phyloP scores from a whole-genome alignment of 2,113 vertebrate species.

The Mionectes macconnelli region DNA sequence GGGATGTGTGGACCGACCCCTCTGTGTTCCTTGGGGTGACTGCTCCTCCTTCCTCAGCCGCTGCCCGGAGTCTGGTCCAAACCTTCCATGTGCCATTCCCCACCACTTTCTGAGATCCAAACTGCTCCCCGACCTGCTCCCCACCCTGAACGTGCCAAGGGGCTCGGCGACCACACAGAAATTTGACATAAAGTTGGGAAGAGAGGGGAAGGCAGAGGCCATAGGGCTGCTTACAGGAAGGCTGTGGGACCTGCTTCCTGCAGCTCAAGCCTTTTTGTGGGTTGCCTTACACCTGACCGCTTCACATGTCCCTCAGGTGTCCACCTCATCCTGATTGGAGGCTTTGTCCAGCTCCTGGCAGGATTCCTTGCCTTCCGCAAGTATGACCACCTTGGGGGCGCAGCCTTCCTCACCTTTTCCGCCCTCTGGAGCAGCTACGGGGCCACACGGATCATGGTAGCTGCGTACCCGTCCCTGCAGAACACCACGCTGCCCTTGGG shows the following conservation, averaged over 20 bases:
- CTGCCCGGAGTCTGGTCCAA: background rate
- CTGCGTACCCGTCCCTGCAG: background rate
- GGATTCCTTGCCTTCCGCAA: conserved; percentile 86
- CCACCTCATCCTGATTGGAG: conserved; percentile 86
- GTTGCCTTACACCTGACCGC: background rate
- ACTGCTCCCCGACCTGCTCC: background rate
- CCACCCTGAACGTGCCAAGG: accelerated
- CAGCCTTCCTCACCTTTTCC: conserved; percentile 85
- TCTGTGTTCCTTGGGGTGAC: background rate
- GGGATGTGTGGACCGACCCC: background rate
- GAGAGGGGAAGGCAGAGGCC: background rate
- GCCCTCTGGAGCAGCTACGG: conserved; percentile 87
- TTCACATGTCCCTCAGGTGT: conserved; percentile 73
- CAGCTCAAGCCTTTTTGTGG: background rate
- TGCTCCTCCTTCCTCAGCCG: background rate
- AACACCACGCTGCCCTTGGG: background rate
- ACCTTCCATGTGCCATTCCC: background rate
- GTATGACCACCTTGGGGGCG: conserved; percentile 84
- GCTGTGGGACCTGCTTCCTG: background rate
- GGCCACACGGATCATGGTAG: conserved; percentile 78
- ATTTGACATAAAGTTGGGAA: background rate
- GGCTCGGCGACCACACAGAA: background rate
- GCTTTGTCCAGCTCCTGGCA: conserved; percentile 84
- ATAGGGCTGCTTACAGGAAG: background rate
- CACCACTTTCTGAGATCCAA: background rate